Conservation (phyloP, 2,113 vertebrate species). For the Sarotherodon lohbergeri region DNA sequence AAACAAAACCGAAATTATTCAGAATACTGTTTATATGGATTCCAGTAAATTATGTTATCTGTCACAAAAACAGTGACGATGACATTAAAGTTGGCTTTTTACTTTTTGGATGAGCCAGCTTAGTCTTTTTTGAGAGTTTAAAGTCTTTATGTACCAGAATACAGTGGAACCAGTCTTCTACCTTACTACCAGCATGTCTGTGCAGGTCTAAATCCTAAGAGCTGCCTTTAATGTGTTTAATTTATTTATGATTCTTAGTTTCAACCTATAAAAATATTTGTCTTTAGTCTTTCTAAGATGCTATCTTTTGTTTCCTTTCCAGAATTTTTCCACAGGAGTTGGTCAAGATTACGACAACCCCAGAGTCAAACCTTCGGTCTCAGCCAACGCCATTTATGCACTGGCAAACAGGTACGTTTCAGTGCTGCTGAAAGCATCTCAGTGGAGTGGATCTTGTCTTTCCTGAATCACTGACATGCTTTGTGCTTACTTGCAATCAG, state of each 20-base stretch:
- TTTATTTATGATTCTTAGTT: neutral
- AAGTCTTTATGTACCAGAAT: neutral
- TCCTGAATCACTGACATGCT: neutral
- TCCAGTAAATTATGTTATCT: neutral
- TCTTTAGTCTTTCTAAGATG: neutral
- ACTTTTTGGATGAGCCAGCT: neutral
- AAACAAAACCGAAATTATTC: neutral
- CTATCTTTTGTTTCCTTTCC: slow-evolving; percentile 20
- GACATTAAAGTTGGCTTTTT: neutral
- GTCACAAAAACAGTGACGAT: neutral
- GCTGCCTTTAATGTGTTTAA: neutral
- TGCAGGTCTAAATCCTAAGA: neutral
- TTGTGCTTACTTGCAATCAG: neutral
- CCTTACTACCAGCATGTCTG: neutral
- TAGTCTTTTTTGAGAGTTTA: neutral
- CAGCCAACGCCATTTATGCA: slow-evolving; percentile 91
- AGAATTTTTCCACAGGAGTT: slow-evolving; percentile 72
- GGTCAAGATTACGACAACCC: slow-evolving; percentile 83
- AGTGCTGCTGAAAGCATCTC: neutral
- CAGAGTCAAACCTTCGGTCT: slow-evolving; percentile 91
- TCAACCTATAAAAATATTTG: neutral
- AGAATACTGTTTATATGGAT: neutral
- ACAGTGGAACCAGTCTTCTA: neutral
- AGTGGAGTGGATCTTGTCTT: neutral
- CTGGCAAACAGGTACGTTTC: slow-evolving; percentile 80